Evolutionary conservation across 2,888 invertebrate species (phyloP), one percentile per base, ranked within the genome.

Genomic region (Tetragonula carbonaria): DNA sequence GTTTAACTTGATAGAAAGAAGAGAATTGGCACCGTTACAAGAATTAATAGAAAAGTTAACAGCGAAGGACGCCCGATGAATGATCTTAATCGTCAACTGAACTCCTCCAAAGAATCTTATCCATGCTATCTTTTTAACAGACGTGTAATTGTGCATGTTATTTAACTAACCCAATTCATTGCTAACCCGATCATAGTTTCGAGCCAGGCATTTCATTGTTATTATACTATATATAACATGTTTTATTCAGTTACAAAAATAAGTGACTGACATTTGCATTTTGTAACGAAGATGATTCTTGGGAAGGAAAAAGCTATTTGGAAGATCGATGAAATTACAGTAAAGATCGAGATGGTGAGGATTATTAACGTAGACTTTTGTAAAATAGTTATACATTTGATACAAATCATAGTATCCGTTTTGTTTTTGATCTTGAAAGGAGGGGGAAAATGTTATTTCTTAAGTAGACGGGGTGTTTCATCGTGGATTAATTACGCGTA

Each of bases 11-110:
- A 99, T 99, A 94, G 99, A 99, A 95, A 96, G 98, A 92, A 96
- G 98, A 93, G 99, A 99, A 95, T 95, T 99, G 95, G 99, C 99
- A 88, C 99, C 99, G 76, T 96, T 99, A 89, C 99, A 99, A 95
- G 99, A 99, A 95, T 96, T 99, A 91, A 99, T 99, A 95, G 99
- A 99, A 95, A 98, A 98, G 95, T 96, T 98, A 92, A 98, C 98
- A 71, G 97, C 98, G 90, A 98, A 98, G 95, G 98, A 98, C 93
- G 96, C 97, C 91, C 97, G 98, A 96, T 98, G 97, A 96, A 96
- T 85, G 80, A 88, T 82, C 75, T 59, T 72, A 68, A 85, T 86
- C 74, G 73, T 77, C 87, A 86, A 86, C 88, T 89, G 90, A 91
- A 91, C 90, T 90, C 89, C 93, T 94, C 94, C 94, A 94, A 94